These are phyloP conservation scores for Achlya flavicornis DNA, from an alignment of 2,888 invertebrate species.

Conservation along the genomic window DNA sequence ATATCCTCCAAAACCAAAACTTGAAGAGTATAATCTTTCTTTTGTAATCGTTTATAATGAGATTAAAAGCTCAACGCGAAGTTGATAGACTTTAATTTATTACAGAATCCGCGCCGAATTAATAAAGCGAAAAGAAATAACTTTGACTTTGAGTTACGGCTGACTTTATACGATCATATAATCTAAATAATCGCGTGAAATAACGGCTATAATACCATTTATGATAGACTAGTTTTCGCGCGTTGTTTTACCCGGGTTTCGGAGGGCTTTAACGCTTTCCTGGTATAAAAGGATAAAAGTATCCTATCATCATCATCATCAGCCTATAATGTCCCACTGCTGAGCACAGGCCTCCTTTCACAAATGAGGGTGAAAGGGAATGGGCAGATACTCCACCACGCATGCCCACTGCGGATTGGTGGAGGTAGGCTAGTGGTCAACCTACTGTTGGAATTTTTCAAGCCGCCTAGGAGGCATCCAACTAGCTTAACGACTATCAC, in stretches of 20 bases:
- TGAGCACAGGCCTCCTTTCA: too few relatives aligned
- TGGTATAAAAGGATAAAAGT: too few relatives aligned
- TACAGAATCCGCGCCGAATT: conserved; percentile 1
- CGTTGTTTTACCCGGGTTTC: too few relatives aligned
- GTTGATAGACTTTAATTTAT: conserved; percentile 11
- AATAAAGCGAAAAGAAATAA: conserved; percentile 4
- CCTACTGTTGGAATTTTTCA: too few relatives aligned
- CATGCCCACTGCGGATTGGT: too few relatives aligned
- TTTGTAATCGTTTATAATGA: conserved; percentile 12
- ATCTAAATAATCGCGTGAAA: neutral
- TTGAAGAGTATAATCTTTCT: conserved; percentile 8
- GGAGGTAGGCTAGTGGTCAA: too few relatives aligned
- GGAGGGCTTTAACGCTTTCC: too few relatives aligned
- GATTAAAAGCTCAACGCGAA: conserved; percentile 8
- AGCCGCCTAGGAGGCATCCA: too few relatives aligned
- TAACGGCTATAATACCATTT: neutral
- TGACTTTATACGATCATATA: neutral
- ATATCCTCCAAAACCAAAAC: neutral
- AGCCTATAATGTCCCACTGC: too few relatives aligned
- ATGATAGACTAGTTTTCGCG: neutral
- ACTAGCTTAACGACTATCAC: too few relatives aligned
- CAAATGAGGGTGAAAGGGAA: too few relatives aligned
- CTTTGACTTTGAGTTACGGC: conserved; percentile 1
- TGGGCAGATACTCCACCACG: too few relatives aligned
- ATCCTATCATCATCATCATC: neutral